Conservation (phyloP, 2,113 vertebrate genomes). For the Isichthys henryi region DNA sequence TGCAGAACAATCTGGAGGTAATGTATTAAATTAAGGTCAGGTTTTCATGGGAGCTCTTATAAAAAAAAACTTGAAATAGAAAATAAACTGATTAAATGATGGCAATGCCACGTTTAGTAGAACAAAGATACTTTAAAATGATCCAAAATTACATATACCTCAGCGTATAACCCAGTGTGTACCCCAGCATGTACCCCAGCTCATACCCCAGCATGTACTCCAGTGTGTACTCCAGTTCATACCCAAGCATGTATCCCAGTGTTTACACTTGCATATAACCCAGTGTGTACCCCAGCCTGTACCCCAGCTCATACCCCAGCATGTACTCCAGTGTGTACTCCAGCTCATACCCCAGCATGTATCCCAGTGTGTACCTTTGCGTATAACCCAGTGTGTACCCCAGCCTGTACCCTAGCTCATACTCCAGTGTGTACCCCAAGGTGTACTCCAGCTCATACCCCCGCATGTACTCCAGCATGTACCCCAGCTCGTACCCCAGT, state of each 20-base stretch:
- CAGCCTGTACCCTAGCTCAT: rapidly evolving
- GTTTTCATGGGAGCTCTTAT: background rate
- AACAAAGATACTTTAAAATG: background rate
- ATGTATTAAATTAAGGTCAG: background rate
- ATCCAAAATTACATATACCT: background rate
- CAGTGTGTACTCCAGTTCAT: background rate
- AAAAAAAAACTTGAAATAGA: background rate
- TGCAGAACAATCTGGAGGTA: background rate
- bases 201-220: background rate
- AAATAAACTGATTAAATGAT: background rate
- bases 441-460: rapidly evolving
- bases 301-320: background rate
- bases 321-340: background rate
- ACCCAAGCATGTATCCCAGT: background rate
- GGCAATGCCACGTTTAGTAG: background rate
- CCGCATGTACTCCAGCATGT: background rate
- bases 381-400: background rate
- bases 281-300: background rate
- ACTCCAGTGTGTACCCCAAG: too few relatives aligned
- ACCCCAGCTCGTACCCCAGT: background rate
- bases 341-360: background rate
- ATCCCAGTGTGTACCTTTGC: background rate
- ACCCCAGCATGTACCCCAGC: background rate
- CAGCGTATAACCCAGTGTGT: background rate
- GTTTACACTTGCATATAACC: background rate